Base-by-base conservation (phyloP, 2,888 invertebrate species). In the Trissonchulus sp. region DNA sequence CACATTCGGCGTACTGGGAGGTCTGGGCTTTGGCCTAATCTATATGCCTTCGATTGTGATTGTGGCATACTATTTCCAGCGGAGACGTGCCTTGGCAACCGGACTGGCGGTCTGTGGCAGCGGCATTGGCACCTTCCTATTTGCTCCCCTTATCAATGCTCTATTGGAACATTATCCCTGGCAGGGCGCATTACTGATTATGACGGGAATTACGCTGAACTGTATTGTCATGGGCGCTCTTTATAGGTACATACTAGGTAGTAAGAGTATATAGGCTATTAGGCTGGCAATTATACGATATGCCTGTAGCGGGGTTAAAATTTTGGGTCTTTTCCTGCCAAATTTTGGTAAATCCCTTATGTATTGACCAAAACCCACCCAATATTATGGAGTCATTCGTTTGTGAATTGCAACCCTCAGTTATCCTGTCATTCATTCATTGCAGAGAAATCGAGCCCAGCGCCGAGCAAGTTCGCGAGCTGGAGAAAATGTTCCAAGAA, bases 1-100 rank as follows among this genome's bases (percentile, higher is more conserved):
- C 81, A 94, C 95, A 15, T 92, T 96, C 80, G 98, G 98, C 63
- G 85, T 98, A 15, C 91, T 96, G 77, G 91, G 94, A 76, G 90
- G 90, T 63, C 87, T 95, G 72, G 98, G 98, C 33, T 93, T 98
- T 81, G 98, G 98, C 0, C 89, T 99, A 78, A 95, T 99, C 83
- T 99, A 98, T 85, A 88, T 99, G 75, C 98, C 99, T 0, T 96
- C 98, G 72, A 97, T 99, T 80, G 97, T 99, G 74, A 93, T 93
- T 84, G 97, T 99, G 36, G 94, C 95, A 0, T 93, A 92, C 79
- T 99, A 98, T 88, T 99, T 99, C 84, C 95, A 98, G 84, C 91
- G 92, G 81, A 91, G 90, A 81, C 89, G 98, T 76, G 93, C 97
- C 36, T 89, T 98, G 80, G 98, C 99, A 1, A 99, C 96, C 0